Conservation (phyloP, 2,113 vertebrate species). For the Chascanopsetta lugubris region DNA sequence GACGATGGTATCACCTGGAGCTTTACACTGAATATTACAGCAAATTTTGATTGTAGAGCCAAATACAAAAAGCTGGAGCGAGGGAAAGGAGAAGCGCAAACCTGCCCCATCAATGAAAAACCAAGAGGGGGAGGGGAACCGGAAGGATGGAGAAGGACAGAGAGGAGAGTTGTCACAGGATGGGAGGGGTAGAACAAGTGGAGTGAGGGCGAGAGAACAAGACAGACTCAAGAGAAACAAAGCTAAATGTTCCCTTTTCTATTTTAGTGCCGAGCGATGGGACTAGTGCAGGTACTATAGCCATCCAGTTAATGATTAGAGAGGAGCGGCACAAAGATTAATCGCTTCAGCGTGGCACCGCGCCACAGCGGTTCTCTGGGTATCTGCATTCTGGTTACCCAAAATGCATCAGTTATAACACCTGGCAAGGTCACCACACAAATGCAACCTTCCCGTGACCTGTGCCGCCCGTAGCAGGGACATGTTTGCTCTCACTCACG, state of each 20-base stretch:
- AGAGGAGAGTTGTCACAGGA: conserved; percentile 72
- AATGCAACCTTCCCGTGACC: conserved; percentile 72
- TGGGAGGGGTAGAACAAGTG: conserved; percentile 67
- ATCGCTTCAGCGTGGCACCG: conserved; percentile 39
- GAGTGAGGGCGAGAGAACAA: conserved; percentile 51
- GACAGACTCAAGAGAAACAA: conserved; percentile 70
- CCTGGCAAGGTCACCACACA: conserved; percentile 72
- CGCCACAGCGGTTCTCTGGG: conserved; percentile 11
- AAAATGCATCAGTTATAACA: conserved; percentile 64
- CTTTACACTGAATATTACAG: conserved; percentile 50
- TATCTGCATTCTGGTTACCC: conserved; percentile 33
- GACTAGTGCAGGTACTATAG: conserved; percentile 59
- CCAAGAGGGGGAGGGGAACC: conserved; percentile 65
- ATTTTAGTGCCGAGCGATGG: conserved; percentile 69
- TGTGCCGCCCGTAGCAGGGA: conserved; percentile 51
- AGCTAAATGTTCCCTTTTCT: conserved; percentile 77
- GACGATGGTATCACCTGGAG: conserved; percentile 31
- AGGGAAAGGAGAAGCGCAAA: conserved; percentile 52
- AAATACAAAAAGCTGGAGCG: conserved; percentile 43
- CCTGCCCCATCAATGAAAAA: conserved; percentile 75
- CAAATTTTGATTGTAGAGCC: conserved; percentile 47
- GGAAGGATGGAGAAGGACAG: conserved; percentile 78
- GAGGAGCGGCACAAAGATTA: conserved; percentile 53
- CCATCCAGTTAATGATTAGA: conserved; percentile 74
- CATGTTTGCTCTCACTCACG: conserved; percentile 55